A percentile compares a stretch with the other conserved stretches of the same genome.
Evolutionary conservation across 2,113 vertebrate genomes (phyloP).

Genomic region (Microtus ochrogaster): DNA sequence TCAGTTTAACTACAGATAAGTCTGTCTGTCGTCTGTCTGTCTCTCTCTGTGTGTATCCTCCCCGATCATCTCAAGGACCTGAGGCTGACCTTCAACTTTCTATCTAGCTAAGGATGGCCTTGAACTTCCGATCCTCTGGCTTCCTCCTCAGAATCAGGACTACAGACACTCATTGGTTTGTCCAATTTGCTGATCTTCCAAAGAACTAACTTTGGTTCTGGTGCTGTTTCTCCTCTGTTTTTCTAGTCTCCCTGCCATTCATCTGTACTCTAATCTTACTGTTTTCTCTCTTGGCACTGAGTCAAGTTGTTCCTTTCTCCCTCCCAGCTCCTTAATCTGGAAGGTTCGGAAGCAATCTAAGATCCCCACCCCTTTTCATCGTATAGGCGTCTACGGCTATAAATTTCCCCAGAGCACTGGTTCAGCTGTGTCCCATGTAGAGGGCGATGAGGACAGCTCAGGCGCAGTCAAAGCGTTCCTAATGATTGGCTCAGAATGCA

Average conservation of each 20-base stretch:
- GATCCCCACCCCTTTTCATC: not conserved
- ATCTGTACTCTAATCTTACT: constrained; percentile 31
- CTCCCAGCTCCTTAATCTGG: constrained; percentile 12
- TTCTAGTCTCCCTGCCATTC: not conserved
- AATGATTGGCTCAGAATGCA: not conserved
- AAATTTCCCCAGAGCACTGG: not conserved
- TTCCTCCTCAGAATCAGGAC: not conserved
- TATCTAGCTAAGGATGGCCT: not conserved
- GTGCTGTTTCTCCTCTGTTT: constrained; percentile 41
- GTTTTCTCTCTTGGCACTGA: constrained; percentile 28
- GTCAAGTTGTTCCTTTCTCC: not conserved
- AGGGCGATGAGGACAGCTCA: not conserved
- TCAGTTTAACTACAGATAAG: constrained; percentile 5
- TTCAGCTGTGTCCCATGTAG: not conserved
- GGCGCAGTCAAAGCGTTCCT: not conserved
- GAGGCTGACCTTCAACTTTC: not conserved
- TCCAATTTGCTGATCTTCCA: constrained; percentile 38
- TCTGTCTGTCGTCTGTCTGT: fast-evolving
- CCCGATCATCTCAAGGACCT: too few species aligned
- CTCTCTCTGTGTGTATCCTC: not conserved
- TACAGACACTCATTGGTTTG: not conserved
- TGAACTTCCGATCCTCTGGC: not conserved
- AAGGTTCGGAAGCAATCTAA: not conserved
- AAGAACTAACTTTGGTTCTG: not conserved
- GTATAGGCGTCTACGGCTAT: not conserved